A percentile compares a stretch with the other conserved stretches of the same genome.
Evolutionary conservation across 2,113 vertebrate species (phyloP).

Genomic region (Mustelus asterias): DNA sequence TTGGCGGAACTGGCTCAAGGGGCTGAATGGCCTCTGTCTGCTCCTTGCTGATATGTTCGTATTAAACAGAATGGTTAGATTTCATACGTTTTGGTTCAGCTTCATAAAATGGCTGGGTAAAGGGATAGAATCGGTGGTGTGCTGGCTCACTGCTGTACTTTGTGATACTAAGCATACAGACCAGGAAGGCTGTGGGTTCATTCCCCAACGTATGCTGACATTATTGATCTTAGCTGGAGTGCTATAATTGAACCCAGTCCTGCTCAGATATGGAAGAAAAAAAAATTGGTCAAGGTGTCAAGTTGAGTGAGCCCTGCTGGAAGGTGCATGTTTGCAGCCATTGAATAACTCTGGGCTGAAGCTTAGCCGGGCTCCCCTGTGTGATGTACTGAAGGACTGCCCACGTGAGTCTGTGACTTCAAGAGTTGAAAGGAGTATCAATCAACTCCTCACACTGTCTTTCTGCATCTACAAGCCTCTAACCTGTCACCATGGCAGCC

Average conservation of each 20-base stretch:
- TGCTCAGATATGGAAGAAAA: neutral
- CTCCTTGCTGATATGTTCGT: too few relatives aligned
- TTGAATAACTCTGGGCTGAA: neutral
- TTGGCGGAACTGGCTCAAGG: too few relatives aligned
- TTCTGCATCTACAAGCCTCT: neutral
- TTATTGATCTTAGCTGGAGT: slow-evolving; percentile 14
- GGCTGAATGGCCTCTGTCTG: too few relatives aligned
- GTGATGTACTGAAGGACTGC: neutral
- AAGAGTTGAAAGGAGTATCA: neutral
- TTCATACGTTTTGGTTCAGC: neutral
- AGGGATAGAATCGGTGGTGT: neutral
- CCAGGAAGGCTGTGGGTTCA: neutral
- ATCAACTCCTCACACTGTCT: neutral
- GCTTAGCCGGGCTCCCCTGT: neutral
- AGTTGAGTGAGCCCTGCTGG: neutral
- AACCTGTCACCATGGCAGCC: slow-evolving; percentile 1
- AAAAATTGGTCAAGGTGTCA: neutral
- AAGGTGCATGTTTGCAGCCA: neutral
- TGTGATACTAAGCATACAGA: neutral
- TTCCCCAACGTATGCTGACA: neutral
- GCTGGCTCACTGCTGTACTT: neutral
- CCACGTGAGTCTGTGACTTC: neutral
- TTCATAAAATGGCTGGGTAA: neutral
- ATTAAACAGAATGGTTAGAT: too few relatives aligned
- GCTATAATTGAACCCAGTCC: neutral